Percentiles rank a stretch among this genome's conserved stretches.
Conservation (phyloP, 2,113 vertebrate genomes). For the Chaetops frenatus region DNA sequence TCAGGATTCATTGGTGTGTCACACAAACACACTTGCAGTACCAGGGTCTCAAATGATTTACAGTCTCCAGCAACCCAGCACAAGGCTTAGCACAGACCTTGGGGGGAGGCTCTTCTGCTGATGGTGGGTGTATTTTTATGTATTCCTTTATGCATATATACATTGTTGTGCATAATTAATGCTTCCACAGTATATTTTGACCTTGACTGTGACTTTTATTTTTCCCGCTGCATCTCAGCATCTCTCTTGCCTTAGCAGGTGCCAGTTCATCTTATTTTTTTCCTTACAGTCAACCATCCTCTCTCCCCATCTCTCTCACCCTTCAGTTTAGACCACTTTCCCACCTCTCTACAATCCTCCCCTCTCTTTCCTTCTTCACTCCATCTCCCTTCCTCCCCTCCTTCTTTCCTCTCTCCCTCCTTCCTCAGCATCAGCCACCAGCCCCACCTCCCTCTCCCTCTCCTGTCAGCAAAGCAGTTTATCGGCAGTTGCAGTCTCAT, state of each 20-base stretch:
- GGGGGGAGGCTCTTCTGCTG: background rate
- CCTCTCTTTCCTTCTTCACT: background rate
- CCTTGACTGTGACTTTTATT: background rate
- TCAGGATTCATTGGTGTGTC: background rate
- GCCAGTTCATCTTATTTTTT: background rate
- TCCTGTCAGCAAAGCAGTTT: slow-evolving; percentile 51
- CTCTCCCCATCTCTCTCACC: background rate
- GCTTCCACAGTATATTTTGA: background rate
- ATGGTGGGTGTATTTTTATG: background rate
- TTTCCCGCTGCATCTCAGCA: background rate
- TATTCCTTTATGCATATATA: background rate
- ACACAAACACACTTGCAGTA: background rate
- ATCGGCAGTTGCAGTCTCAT: slow-evolving; percentile 57
- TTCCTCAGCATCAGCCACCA: background rate
- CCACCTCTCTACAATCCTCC: background rate
- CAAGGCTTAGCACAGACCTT: background rate
- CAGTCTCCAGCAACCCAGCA: background rate
- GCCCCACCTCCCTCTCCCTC: background rate
- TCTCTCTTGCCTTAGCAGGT: background rate
- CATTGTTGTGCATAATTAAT: background rate
- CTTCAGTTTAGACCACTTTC: background rate
- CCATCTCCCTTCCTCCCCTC: background rate
- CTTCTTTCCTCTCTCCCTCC: background rate
- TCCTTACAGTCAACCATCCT: background rate
- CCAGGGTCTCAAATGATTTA: background rate